Evolutionary conservation across 2,113 vertebrate genomes (phyloP), one percentile per base, ranked within the genome.

Genomic region (Pseudorhombus dupliciocellatus): DNA sequence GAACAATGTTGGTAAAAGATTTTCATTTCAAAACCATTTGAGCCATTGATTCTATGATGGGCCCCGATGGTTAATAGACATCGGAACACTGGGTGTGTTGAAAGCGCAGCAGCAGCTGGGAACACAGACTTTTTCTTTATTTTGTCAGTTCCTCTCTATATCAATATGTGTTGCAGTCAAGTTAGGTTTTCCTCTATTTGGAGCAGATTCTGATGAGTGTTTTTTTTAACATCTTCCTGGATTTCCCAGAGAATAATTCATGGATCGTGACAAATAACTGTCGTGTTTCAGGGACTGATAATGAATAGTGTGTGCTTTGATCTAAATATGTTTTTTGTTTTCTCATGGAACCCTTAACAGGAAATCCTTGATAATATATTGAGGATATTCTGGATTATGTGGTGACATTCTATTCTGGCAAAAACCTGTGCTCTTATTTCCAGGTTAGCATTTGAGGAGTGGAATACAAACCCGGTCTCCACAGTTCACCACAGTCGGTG

Each of bases 21-120:
- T 84, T 87, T 83, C 66, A 83, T 88, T 86, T 84, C 56, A 48
- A 77, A 58, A 31, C 70, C 77, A 84, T 89, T 86, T 88, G 75
- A 70, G 16, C 56, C 66, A 83, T 85, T 79, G 82, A 86, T 81
- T 81, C 26, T 7, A 22, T 64, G 61, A 73, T 64, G 63, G 50
- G 73, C 61, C 37, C 40, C 0, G 16, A 40, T 37, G 37, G 34
- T 28, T 20, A 15, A 25, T 59, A 34, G 52, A 80, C 37, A 22
- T 26, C n/a, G 46, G 63, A 62, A 60, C n/a, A 66, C 61, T 1
- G 40, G 22, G 56, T n/a, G 30, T 44, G 61, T 61, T 66, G 58
- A 12, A 53, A 50, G 58, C 37, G 73, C 44, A 50, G n/a, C 52
- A 7, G 46, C 20, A 7, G 7, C 46, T 21, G 40, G 62, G 28